Evolutionary conservation across 35 echinoderm and acorn worm genomes (phyloP).

Genomic region (Lytechinus pictus): DNA sequence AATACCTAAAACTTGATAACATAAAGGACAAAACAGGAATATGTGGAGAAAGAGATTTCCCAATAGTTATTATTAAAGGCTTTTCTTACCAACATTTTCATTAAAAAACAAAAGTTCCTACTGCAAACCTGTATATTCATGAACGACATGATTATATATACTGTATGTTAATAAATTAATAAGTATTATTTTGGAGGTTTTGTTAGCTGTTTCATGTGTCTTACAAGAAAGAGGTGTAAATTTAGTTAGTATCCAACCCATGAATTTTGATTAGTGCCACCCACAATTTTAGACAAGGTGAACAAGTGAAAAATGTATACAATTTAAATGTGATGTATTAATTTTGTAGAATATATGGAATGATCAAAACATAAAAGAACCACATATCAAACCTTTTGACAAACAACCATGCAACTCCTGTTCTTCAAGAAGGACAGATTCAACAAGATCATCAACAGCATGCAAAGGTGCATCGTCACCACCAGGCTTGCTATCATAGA

Average conservation of each 20-base stretch:
- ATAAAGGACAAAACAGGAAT: background rate
- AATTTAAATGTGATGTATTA: background rate
- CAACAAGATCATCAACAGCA: conserved; percentile 29
- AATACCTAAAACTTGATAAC: too few relatives aligned
- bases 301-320: too few relatives aligned
- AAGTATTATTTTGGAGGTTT: too few relatives aligned
- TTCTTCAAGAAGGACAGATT: conserved; percentile 11
- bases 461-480: conserved; percentile 26
- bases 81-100: background rate
- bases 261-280: background rate
- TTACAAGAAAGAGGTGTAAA: background rate
- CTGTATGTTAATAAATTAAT: too few relatives aligned
- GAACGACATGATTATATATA: background rate
- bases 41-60: background rate
- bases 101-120: background rate
- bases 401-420: conserved; percentile 33
- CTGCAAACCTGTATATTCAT: background rate
- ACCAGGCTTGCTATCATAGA: background rate
- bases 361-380: conserved; percentile 41
- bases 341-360: background rate
- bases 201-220: background rate
- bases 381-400: conserved; percentile 52
- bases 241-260: background rate
- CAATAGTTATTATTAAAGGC: background rate
- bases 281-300: background rate